Percentiles rank a stretch among this genome's conserved stretches.
Evolutionary conservation across 2,888 invertebrate genomes (phyloP).

Genomic region (Timema cristinae): DNA sequence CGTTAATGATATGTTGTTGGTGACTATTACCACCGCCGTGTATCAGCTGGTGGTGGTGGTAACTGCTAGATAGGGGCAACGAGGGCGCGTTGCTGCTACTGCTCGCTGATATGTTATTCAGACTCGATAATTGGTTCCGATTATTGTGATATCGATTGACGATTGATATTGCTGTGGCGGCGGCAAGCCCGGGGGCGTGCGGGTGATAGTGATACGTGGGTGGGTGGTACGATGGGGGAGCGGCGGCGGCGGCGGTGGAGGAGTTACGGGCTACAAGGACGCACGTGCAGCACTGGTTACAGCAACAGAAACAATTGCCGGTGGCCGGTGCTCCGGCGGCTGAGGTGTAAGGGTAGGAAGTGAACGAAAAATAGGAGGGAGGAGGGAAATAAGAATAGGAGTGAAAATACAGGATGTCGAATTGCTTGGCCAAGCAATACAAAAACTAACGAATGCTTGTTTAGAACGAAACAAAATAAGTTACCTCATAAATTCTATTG

Average conservation of each 20-base stretch:
- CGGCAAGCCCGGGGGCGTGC: conserved; percentile 16
- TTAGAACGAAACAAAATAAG: too few species aligned
- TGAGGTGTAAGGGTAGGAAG: conserved; percentile 23
- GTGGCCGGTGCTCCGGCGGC: conserved; percentile 22
- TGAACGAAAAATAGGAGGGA: conserved; percentile 26
- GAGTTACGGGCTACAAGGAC: conserved; percentile 22
- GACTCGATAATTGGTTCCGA: conserved; percentile 1
- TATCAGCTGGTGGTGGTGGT: conserved; percentile 8
- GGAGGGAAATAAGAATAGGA: conserved; percentile 28
- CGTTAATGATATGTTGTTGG: conserved; percentile 3
- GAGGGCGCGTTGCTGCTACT: background rate
- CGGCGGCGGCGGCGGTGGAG: conserved; percentile 17
- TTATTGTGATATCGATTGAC: conserved; percentile 15
- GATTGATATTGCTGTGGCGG: conserved; percentile 18
- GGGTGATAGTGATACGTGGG: conserved; percentile 15
- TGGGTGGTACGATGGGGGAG: conserved; percentile 18
- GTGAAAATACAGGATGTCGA: conserved; percentile 31
- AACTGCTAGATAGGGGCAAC: background rate
- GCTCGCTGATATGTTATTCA: conserved; percentile 12
- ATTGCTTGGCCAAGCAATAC: conserved; percentile 12
- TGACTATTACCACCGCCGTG: conserved; percentile 3
- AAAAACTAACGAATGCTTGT: background rate
- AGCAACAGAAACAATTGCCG: conserved; percentile 26
- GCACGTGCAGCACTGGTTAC: conserved; percentile 28
- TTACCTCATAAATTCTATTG: too few species aligned